Evolutionary conservation across 2,888 invertebrate species (phyloP), one percentile per base, ranked within the genome.

Genomic region (Meganola albula): DNA sequence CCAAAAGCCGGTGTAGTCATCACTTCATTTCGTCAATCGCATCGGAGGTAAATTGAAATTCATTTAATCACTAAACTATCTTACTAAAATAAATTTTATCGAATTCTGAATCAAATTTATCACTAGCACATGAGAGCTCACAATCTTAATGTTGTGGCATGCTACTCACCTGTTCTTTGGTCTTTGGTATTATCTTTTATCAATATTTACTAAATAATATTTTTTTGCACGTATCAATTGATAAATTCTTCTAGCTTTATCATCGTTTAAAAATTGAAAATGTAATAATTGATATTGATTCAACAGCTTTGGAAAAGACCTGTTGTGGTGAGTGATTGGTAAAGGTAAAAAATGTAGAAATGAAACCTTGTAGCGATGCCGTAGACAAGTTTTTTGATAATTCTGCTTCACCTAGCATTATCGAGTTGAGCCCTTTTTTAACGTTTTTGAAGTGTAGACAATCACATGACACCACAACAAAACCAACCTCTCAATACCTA

Each of bases 1-100:
- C 80, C 86, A 46, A 93, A 93, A 73, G 95, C 94, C 1, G 96
- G 96, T 0, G 95, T 96, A 4, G 96, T 96, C 30, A 95, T 97
- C 34, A 96, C 96, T 1, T 96, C 96, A 2, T 95, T 93, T 58
- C 85, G 96, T 28, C 93, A 95, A 65, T 95, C 96, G 8, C 94
- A 95, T 60, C 80, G 97, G 70, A 92, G 96, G 94, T 95, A 79
- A 65, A 31, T 22, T 11, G 9, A 28, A 12, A 4, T 10, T 8
- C 18, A n/a, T 11, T 5, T n/a, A 11, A 8, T 28, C 7, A 23
- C 12, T 27, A 34, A 31, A 37, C 34, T 27, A 40, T 48, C 55
- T 51, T 16, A 35, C 51, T 39, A 57, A 42, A 43, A 45, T 38
- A 34, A 34, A n/a, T 13, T 31, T 24, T 10, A 24, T 37, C 31